Conservation (phyloP, 1,140 invertebrate species). For the Aphaenogaster floridana region DNA sequence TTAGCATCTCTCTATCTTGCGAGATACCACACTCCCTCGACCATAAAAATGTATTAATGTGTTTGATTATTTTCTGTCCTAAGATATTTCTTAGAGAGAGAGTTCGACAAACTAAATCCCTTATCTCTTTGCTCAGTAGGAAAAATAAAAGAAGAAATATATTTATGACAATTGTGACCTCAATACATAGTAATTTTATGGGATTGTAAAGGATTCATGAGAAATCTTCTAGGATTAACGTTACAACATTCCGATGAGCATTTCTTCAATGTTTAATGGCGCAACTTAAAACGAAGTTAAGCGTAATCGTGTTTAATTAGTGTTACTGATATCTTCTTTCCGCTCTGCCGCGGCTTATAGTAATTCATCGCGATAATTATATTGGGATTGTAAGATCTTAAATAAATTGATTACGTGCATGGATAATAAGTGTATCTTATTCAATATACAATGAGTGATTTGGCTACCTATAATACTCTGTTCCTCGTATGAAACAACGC, state of each 20-base stretch:
- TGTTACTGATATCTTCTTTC: background rate
- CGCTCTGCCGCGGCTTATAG: background rate
- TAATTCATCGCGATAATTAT: conserved; percentile 7
- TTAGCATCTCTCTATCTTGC: background rate
- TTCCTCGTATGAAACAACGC: background rate
- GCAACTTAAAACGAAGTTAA: conserved; percentile 7
- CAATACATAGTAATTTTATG: background rate
- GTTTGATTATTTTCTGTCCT: conserved; percentile 44
- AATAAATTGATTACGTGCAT: conserved; percentile 62
- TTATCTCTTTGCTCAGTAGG: background rate
- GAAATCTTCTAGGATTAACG: background rate
- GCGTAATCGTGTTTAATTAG: background rate
- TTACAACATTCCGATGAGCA: conserved; percentile 2
- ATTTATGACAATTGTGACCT: background rate
- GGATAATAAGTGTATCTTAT: conserved; percentile 60
- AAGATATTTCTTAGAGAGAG: conserved; percentile 12
- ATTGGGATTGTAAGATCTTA: background rate
- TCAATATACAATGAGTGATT: conserved; percentile 25
- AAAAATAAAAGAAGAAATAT: background rate
- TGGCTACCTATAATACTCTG: conserved; percentile 6
- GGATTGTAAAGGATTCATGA: background rate
- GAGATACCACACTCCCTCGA: conserved; percentile 18
- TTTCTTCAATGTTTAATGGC: background rate
- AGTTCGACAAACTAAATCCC: background rate
- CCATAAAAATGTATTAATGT: conserved; percentile 41